Conservation (phyloP, 2,888 invertebrate genomes). For the Selenia dentaria region DNA sequence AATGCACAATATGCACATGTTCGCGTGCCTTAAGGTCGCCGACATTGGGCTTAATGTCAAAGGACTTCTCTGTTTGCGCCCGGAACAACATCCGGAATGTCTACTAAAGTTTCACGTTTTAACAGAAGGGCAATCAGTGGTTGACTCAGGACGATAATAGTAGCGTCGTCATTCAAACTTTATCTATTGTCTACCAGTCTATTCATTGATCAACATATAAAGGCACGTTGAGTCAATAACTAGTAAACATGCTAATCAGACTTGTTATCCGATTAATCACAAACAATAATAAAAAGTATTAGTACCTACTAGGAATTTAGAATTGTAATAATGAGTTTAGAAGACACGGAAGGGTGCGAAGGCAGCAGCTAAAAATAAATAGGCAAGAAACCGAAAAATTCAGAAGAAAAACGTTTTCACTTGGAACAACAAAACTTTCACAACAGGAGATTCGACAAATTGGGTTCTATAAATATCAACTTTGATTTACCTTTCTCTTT, state of each 20-base stretch:
- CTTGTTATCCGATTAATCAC: neutral
- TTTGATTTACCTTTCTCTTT: conserved; percentile 31
- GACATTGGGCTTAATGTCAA: conserved; percentile 27
- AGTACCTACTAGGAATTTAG: too few species aligned
- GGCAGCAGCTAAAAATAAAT: too few species aligned
- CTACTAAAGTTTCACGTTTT: neutral
- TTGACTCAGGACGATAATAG: neutral
- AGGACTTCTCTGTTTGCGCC: conserved; percentile 13
- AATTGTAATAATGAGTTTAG: too few species aligned
- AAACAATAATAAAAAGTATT: neutral
- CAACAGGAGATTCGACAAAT: neutral
- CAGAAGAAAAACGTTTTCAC: neutral
- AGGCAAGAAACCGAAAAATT: too few species aligned
- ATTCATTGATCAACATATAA: conserved; percentile 7
- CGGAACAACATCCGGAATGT: neutral
- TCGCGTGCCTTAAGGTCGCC: conserved; percentile 23
- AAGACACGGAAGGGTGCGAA: too few species aligned
- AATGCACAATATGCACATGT: conserved; percentile 17
- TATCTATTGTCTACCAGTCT: conserved; percentile 6
- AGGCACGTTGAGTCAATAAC: conserved; percentile 10
- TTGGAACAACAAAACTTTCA: neutral
- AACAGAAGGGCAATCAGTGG: neutral
- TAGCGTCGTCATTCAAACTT: conserved; percentile 4
- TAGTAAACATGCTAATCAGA: neutral
- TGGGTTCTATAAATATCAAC: conserved; percentile 4